Percentiles rank a stretch among this genome's conserved stretches.
Evolutionary conservation across 2,888 invertebrate genomes (phyloP).

Genomic region (Philonicus albiceps): DNA sequence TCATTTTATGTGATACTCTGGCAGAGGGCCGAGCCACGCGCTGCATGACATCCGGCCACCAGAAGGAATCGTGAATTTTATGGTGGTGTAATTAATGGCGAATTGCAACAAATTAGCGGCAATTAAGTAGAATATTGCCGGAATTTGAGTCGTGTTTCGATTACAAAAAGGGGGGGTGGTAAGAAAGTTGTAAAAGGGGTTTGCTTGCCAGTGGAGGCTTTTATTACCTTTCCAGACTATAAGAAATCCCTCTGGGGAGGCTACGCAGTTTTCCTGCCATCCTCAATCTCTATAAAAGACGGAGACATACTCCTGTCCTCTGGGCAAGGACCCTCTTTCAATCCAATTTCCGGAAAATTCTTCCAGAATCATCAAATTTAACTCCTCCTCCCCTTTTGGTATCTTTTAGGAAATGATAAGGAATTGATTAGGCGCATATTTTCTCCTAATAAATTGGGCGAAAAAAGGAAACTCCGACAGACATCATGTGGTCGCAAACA

Average conservation of each 20-base stretch:
- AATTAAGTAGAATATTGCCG: constrained; percentile 8
- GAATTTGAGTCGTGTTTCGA: neutral
- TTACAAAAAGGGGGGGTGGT: neutral
- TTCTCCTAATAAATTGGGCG: constrained; percentile 2
- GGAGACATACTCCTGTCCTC: neutral
- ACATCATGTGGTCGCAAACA: constrained; percentile 1
- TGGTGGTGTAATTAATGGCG: constrained; percentile 1
- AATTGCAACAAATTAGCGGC: constrained; percentile 20
- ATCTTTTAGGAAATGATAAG: constrained; percentile 2
- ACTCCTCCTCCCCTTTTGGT: neutral
- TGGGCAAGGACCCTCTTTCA: neutral
- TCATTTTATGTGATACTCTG: constrained; percentile 11
- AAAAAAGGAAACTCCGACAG: constrained; percentile 27
- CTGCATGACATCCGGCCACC: neutral
- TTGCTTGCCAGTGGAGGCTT: neutral
- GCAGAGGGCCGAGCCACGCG: neutral
- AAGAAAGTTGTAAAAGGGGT: neutral
- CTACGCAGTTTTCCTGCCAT: neutral
- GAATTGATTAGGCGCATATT: constrained; percentile 28
- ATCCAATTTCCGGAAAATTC: constrained; percentile 19
- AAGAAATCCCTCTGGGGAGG: neutral
- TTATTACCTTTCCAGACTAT: neutral
- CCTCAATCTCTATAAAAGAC: neutral
- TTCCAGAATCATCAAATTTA: constrained; percentile 13
- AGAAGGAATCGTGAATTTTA: constrained; percentile 1